Base-by-base conservation (phyloP, 2,888 invertebrate species). In the Hofmannophila pseudospretella region DNA sequence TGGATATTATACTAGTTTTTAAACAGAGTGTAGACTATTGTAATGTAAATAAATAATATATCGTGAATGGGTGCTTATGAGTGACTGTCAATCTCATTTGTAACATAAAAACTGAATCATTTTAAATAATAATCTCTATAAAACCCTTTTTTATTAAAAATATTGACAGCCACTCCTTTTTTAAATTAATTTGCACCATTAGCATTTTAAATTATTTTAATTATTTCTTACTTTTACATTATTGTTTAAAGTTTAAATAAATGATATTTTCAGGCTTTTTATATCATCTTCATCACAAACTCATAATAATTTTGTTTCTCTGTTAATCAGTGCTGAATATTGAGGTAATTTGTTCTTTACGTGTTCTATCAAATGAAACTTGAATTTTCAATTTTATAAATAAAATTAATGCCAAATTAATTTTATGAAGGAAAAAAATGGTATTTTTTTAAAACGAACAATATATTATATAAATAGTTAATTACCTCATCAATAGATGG, bases 231-330 rank as follows among this genome's bases (percentile, higher is more conserved):
- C 19, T 45, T 42, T 38, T 51, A 48, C 51, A 48, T 49, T 42
- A 36, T 32, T 44, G 44, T 51, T 55, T 58, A 34, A 2, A 31
- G n/a, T 27, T 31, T 27, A 4, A 29, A 32, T 51, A 54, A 7
- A 16, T 4, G 3, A 16, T 16, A 16, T 16, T 75, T 75, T 65
- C 58, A 67, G 68, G 76, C 78, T 79, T 69, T 70, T 50, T 57
- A 53, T 56, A 56, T 58, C 70, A 69, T 69, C 53, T 52, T 65
- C 66, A 55, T 63, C 54, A 60, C 57, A 51, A 56, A 67, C 52
- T 66, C 73, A 76, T 72, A 51, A 49, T 34, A 31, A 46, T 42
- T 42, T 45, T 38, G 42, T 53, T 50, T 49, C 65, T 67, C 65
- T 62, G 48, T 61, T 72, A 63, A 54, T 72, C 78, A 76, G 72